A percentile compares a stretch with the other conserved stretches of the same genome.
Evolutionary conservation across 2,113 vertebrate species (phyloP).

Genomic region (Ceyx margarethae): DNA sequence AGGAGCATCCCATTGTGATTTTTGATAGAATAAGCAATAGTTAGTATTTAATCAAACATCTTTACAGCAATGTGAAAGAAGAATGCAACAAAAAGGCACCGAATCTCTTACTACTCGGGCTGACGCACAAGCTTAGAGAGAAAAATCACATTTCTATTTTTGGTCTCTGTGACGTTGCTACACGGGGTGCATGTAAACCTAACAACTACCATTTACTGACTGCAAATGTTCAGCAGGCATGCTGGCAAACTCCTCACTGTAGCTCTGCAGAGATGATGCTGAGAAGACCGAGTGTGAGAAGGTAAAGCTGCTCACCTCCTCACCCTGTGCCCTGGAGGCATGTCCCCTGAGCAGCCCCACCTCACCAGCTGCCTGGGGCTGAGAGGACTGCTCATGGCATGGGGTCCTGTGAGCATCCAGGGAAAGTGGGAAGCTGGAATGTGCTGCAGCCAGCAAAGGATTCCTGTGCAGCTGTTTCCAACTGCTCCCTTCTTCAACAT

Average conservation of each 20-base stretch:
- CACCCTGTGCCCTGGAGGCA: neutral
- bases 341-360: neutral
- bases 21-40: neutral
- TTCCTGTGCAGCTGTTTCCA: neutral
- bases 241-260: neutral
- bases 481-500: neutral
- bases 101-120: neutral
- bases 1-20: neutral
- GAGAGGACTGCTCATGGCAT: neutral
- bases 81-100: neutral
- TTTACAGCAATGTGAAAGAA: neutral
- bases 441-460: neutral
- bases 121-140: conserved; percentile 7
- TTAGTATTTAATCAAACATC: neutral
- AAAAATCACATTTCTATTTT: conserved; percentile 60
- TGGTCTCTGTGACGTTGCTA: neutral
- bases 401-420: neutral
- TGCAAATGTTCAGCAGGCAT: neutral
- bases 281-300: neutral
- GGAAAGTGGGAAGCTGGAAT: neutral
- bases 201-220: neutral
- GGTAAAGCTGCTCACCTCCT: neutral
- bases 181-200: neutral
- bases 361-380: neutral
- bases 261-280: neutral